These are phyloP conservation scores for Cryptotis parvus DNA, from an alignment of 2,113 vertebrate genomes.

Conservation along the genomic window DNA sequence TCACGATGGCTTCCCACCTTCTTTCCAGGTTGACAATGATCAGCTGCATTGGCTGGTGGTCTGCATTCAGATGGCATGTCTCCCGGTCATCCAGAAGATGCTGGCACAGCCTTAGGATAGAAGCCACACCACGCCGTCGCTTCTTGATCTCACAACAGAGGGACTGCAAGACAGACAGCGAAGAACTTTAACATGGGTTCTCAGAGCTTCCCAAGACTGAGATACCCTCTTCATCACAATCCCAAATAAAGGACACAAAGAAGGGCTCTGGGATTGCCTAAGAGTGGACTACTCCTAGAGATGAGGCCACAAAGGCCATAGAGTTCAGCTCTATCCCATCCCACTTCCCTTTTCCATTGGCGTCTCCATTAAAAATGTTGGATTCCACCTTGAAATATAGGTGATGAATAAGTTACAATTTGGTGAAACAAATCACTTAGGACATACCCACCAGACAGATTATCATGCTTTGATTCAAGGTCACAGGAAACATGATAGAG, in stretches of 20 bases:
- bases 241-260: slow-evolving; percentile 16
- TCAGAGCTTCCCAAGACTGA: slow-evolving; percentile 37
- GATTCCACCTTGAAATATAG: slow-evolving; percentile 41
- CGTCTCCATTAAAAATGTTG: slow-evolving; percentile 71
- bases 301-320: slow-evolving; percentile 44
- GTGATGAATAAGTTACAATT: slow-evolving; percentile 37
- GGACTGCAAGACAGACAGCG: slow-evolving; percentile 88
- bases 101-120: slow-evolving; percentile 95
- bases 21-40: slow-evolving; percentile 97
- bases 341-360: slow-evolving; percentile 27
- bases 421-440: slow-evolving; percentile 48
- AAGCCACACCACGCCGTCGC: slow-evolving; percentile 93
- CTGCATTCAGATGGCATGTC: slow-evolving; percentile 91
- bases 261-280: neutral
- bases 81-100: slow-evolving; percentile 94
- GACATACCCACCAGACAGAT: neutral
- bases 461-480: slow-evolving; percentile 25
- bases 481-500: slow-evolving; percentile 61
- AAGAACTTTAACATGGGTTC: slow-evolving; percentile 38
- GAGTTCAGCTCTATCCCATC: neutral
- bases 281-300: slow-evolving; percentile 58
- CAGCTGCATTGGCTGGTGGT: slow-evolving; percentile 95
- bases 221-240: slow-evolving; percentile 14
- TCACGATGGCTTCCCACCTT: slow-evolving; percentile 98
- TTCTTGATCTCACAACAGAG: slow-evolving; percentile 94